Percentiles rank a stretch among this genome's conserved stretches.
These are phyloP conservation scores for Lepas anatifera DNA, from an alignment of 2,888 invertebrate species.

Conservation along the genomic window DNA sequence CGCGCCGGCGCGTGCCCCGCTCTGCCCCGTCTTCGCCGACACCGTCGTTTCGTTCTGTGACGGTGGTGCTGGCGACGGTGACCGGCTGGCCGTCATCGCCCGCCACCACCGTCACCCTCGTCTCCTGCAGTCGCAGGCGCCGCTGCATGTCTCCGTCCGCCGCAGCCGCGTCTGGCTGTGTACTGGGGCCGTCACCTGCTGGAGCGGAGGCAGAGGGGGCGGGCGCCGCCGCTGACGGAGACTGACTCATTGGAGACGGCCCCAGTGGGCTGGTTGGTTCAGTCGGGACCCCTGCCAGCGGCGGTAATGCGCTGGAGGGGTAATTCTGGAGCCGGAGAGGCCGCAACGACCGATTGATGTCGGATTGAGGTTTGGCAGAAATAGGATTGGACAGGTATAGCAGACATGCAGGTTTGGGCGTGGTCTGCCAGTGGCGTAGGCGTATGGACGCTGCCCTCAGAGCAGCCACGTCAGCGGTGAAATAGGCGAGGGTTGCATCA, in stretches of 20 bases:
- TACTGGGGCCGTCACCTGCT: constrained; percentile 19
- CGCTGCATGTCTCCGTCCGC: constrained; percentile 17
- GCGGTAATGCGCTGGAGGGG: not conserved
- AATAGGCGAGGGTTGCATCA: not conserved
- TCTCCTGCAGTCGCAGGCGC: constrained; percentile 20
- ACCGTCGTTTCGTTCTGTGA: not conserved
- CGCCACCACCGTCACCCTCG: constrained; percentile 33
- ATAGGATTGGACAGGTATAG: too few relatives aligned
- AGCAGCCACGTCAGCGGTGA: not conserved
- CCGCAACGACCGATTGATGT: not conserved
- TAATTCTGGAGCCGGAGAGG: not conserved
- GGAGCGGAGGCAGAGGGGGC: not conserved
- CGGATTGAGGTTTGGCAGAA: too few relatives aligned
- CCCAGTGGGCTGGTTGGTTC: not conserved
- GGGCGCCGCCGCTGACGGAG: not conserved
- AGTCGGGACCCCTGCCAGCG: not conserved
- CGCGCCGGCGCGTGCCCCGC: not conserved
- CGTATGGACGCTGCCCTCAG: too few relatives aligned
- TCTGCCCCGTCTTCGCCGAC: not conserved
- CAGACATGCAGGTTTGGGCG: too few relatives aligned
- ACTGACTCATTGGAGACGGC: too few relatives aligned
- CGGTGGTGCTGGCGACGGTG: constrained; percentile 45
- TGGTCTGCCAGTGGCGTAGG: not conserved
- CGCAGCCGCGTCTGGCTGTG: constrained; percentile 16
- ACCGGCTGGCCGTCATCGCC: constrained; percentile 64